A percentile compares a stretch with the other conserved stretches of the same genome.
These are phyloP conservation scores for Volucella bombylans DNA, from an alignment of 2,888 invertebrate species.

Conservation along the genomic window DNA sequence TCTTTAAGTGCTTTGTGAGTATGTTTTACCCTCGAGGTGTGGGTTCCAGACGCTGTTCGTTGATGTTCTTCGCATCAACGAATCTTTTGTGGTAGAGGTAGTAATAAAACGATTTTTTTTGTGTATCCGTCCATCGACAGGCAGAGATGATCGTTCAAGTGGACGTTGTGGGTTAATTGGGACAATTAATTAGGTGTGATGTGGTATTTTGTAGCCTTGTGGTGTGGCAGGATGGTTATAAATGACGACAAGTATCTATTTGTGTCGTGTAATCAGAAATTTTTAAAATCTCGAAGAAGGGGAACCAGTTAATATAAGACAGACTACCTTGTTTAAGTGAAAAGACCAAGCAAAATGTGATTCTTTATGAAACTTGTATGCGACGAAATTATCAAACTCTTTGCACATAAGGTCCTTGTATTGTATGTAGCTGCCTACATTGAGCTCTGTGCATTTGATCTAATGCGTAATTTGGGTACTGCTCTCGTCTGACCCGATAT, in stretches of 20 bases:
- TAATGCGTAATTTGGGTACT: no score
- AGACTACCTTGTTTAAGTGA: no score
- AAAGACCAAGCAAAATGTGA: no score
- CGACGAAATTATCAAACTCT: no score
- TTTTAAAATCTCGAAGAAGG: not conserved
- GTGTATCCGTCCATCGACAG: slow-evolving; percentile 32
- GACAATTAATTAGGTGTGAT: slow-evolving; percentile 63
- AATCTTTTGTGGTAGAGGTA: slow-evolving; percentile 24
- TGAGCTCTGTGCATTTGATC: no score
- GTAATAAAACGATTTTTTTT: slow-evolving; percentile 19
- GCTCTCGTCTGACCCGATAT: no score
- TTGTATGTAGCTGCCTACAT: no score
- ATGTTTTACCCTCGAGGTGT: slow-evolving; percentile 2
- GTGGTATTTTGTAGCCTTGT: slow-evolving; percentile 48
- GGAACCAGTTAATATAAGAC: no score
- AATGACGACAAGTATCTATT: slow-evolving; percentile 14
- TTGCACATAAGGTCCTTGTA: no score
- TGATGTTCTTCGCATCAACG: slow-evolving; percentile 50
- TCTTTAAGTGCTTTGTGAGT: slow-evolving; percentile 18
- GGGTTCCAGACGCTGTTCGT: slow-evolving; percentile 8
- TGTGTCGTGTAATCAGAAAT: not conserved
- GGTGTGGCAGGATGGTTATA: slow-evolving; percentile 32
- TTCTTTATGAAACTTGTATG: no score
- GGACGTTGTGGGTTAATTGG: slow-evolving; percentile 60
- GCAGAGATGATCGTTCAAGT: slow-evolving; percentile 46